Conservation (phyloP, 2,888 invertebrate species). For the Adelognathus sp. region DNA sequence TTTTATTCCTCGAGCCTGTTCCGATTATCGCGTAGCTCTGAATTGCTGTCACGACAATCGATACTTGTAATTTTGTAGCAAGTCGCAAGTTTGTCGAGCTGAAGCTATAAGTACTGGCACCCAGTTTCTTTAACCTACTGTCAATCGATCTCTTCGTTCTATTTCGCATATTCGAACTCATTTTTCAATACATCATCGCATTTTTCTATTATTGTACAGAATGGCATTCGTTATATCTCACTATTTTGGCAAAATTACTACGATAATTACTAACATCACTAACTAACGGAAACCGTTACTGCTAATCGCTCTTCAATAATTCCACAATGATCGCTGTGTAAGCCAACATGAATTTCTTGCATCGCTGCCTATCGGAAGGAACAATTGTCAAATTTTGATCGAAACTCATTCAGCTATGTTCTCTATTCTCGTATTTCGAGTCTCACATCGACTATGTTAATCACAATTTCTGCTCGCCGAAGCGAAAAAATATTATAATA, state of each 20-base stretch:
- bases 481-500: too few relatives aligned
- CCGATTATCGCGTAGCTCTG: background rate
- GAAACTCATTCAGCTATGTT: too few relatives aligned
- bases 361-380: background rate
- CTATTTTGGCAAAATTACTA: background rate
- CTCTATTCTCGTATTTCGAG: too few relatives aligned
- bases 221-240: background rate
- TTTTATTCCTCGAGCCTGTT: background rate
- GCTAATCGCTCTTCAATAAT: background rate
- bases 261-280: background rate
- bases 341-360: background rate
- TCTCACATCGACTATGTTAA: too few relatives aligned
- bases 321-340: too few relatives aligned
- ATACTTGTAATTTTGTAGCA: background rate
- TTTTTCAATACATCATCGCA: too few relatives aligned
- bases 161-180: background rate
- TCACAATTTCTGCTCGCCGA: too few relatives aligned
- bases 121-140: background rate
- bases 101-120: background rate
- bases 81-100: background rate
- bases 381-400: background rate
- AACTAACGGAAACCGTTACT: too few relatives aligned
- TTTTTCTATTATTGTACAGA: too few relatives aligned
- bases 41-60: background rate
- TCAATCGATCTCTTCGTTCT: background rate